Conservation (phyloP, 1,140 invertebrate genomes). For the Tetragonula clypearis region DNA sequence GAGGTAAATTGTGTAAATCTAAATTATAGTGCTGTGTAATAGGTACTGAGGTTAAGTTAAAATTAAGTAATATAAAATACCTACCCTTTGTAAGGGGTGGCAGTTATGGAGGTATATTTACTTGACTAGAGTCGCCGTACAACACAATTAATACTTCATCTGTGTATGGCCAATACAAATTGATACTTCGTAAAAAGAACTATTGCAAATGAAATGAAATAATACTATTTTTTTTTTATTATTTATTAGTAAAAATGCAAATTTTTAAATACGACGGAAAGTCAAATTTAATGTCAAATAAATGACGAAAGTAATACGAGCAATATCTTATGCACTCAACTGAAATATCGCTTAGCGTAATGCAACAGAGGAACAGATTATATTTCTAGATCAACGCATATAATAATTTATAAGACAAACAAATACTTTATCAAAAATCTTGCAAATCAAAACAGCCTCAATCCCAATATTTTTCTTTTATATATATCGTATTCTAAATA, state of each 20-base stretch:
- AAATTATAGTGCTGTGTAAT: constrained; percentile 73
- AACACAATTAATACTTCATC: constrained; percentile 73
- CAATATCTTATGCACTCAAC: constrained; percentile 10
- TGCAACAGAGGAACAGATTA: constrained; percentile 6
- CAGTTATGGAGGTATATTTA: constrained; percentile 76
- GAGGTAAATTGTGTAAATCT: constrained; percentile 73
- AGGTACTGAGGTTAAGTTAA: constrained; percentile 79
- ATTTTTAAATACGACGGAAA: not conserved
- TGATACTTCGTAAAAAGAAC: constrained; percentile 17
- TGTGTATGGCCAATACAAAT: constrained; percentile 59
- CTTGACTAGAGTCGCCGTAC: constrained; percentile 79
- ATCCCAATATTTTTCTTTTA: constrained; percentile 26
- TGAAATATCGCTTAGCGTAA: constrained; percentile 26
- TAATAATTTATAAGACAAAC: constrained; percentile 32
- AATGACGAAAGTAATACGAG: constrained; percentile 1
- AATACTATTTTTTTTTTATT: constrained; percentile 28
- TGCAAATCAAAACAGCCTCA: constrained; percentile 42
- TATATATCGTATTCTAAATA: constrained; percentile 22
- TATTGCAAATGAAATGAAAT: constrained; percentile 43
- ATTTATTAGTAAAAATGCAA: constrained; percentile 17
- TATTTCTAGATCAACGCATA: constrained; percentile 10
- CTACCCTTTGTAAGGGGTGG: constrained; percentile 50
- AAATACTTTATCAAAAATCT: constrained; percentile 12
- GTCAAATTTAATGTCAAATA: constrained; percentile 12
- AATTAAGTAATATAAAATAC: constrained; percentile 77